These are phyloP conservation scores for Terebella lapidaria DNA, from an alignment of 2,888 invertebrate species.

Conservation along the genomic window DNA sequence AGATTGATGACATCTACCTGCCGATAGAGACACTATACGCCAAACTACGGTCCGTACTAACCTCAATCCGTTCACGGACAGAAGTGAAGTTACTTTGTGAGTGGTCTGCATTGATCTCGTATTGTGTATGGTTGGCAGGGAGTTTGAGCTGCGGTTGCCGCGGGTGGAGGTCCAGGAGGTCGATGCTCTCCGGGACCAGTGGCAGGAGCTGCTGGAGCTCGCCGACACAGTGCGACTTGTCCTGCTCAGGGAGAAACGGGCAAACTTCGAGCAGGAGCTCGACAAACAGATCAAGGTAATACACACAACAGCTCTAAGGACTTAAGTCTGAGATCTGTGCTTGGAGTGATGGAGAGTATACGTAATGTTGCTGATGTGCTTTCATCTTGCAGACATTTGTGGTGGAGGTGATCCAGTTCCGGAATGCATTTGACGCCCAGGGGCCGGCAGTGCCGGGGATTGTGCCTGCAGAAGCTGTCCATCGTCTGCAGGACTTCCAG, in stretches of 20 bases:
- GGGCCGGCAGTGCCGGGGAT: constrained; percentile 51
- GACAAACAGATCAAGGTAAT: constrained; percentile 54
- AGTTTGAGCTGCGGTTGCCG: constrained; percentile 48
- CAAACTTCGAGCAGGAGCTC: constrained; percentile 52
- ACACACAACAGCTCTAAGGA: not conserved
- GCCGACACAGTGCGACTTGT: constrained; percentile 46
- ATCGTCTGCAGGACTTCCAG: constrained; percentile 49
- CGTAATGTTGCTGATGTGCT: not conserved
- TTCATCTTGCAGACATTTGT: constrained; percentile 46
- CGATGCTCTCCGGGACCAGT: constrained; percentile 43
- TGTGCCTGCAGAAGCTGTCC: constrained; percentile 48
- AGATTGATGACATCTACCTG: constrained; percentile 51
- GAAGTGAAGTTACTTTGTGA: no score
- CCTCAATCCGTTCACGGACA: no score
- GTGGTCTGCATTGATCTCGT: not conserved
- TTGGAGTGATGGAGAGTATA: no score
- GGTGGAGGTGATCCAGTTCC: constrained; percentile 53
- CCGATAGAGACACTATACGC: constrained; percentile 52
- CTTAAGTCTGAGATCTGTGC: no score
- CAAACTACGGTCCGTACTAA: constrained; percentile 36
- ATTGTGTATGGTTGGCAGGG: constrained; percentile 28
- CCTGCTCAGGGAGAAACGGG: constrained; percentile 48
- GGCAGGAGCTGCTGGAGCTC: constrained; percentile 47
- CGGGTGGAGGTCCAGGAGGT: constrained; percentile 49
- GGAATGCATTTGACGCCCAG: constrained; percentile 53